phyloP scores from a whole-genome alignment of 2,797 vertebrate genomes.

The Sebastes variabilis region DNA sequence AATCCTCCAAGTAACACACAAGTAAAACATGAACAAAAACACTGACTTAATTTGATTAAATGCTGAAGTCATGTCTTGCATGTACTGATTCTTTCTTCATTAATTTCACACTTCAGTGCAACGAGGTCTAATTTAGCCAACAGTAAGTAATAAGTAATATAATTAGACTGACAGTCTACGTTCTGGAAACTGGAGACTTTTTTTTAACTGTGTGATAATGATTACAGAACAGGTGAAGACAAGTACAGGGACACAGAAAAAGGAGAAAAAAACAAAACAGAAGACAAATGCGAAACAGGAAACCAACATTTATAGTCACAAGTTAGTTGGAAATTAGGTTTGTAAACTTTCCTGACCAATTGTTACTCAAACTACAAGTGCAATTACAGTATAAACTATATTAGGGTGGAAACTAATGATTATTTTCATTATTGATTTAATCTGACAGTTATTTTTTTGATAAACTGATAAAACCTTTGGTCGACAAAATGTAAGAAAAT shows the following conservation, averaged over 20 bases:
- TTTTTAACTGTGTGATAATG: too few relatives aligned
- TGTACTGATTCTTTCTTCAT: not conserved
- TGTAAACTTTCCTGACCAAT: not conserved
- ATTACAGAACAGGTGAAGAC: too few relatives aligned
- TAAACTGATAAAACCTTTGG: not conserved
- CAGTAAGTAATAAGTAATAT: not conserved
- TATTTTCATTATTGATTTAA: not conserved
- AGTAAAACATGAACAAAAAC: not conserved
- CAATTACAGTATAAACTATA: not conserved
- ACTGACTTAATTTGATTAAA: not conserved
- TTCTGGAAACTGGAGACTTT: not conserved
- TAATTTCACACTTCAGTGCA: not conserved
- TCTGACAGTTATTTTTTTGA: not conserved
- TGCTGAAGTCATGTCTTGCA: not conserved
- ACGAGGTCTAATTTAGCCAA: not conserved
- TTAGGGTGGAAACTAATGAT: not conserved
- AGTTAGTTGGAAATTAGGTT: not conserved
- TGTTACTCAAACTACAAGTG: not conserved
- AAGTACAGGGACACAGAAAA: too few relatives aligned
- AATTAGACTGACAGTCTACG: not conserved
- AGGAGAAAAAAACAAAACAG: too few relatives aligned
- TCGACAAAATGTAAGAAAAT: not conserved
- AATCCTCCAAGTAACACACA: constrained; percentile 4
- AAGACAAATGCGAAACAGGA: too few relatives aligned
- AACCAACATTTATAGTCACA: not conserved